Conservation (phyloP, 2,797 vertebrate species). For the Pagetopsis macropterus region DNA sequence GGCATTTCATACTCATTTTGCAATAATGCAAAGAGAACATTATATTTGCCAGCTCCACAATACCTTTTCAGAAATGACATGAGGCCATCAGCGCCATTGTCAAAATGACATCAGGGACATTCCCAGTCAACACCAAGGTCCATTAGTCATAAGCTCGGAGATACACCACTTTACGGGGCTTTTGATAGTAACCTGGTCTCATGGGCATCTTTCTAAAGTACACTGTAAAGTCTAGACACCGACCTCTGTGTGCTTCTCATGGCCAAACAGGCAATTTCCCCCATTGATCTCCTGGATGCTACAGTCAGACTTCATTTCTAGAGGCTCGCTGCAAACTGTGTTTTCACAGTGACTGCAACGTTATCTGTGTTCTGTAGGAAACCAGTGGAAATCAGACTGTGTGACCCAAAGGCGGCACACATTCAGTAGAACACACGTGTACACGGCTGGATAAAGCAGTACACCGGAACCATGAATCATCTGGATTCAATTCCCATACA, state of each 20-base stretch:
- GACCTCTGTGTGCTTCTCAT: conserved; percentile 62
- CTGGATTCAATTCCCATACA: not conserved
- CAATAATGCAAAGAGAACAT: conserved; percentile 1
- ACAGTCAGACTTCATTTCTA: conserved; percentile 33
- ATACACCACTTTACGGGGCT: conserved; percentile 66
- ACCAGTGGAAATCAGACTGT: conserved; percentile 7
- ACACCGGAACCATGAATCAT: not conserved
- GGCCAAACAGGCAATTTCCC: conserved; percentile 65
- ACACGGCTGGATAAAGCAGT: not conserved
- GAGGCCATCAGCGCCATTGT: conserved; percentile 61
- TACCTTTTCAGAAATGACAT: conserved; percentile 27
- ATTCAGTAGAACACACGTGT: not conserved
- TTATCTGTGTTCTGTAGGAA: conserved; percentile 21
- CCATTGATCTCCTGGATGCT: conserved; percentile 56
- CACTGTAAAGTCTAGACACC: conserved; percentile 78
- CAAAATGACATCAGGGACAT: conserved; percentile 67
- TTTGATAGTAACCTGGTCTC: conserved; percentile 70
- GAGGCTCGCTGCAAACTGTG: conserved; percentile 16
- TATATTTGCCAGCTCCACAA: not conserved
- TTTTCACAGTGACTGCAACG: not conserved
- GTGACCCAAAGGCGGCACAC: not conserved
- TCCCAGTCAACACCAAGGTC: conserved; percentile 60
- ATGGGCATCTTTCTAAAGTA: conserved; percentile 72
- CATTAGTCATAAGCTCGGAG: conserved; percentile 72
- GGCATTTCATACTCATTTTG: conserved; percentile 1